Evolutionary conservation across 2,113 vertebrate genomes (phyloP).

Genomic region (Stictonetta naevosa): DNA sequence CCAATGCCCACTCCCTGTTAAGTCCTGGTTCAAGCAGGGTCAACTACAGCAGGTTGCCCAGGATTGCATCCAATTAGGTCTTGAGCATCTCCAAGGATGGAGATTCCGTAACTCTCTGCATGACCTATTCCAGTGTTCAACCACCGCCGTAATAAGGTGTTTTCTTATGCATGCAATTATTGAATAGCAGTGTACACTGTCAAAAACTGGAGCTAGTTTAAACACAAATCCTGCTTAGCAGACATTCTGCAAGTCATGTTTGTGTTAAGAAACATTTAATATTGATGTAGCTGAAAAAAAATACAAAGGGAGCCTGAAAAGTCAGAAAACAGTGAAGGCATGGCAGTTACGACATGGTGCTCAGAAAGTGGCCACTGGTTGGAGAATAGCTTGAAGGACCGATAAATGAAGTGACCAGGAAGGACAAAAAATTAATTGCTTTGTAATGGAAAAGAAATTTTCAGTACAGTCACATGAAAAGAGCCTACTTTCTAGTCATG

Average conservation of each 20-base stretch:
- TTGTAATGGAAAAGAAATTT: not conserved
- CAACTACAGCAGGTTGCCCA: not conserved
- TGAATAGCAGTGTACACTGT: not conserved
- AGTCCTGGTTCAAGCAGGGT: not conserved
- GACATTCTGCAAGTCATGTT: not conserved
- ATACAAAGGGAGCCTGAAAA: not conserved
- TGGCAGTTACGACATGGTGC: not conserved
- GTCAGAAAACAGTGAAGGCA: not conserved
- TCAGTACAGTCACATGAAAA: not conserved
- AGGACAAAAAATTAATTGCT: not conserved
- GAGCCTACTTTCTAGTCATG: not conserved
- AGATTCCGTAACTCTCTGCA: not conserved
- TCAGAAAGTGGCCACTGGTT: not conserved
- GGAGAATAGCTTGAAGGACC: not conserved
- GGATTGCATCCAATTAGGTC: not conserved
- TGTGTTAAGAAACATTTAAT: not conserved
- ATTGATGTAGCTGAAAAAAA: not conserved
- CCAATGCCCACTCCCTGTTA: not conserved
- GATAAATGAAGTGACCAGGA: not conserved
- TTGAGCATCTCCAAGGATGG: not conserved
- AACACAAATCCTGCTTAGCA: not conserved
- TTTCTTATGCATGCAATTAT: not conserved
- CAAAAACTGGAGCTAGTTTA: not conserved
- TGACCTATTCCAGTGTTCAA: not conserved
- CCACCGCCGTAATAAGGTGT: not conserved